phyloP scores from a whole-genome alignment of 2,888 invertebrate genomes.

The Seira ritae region DNA sequence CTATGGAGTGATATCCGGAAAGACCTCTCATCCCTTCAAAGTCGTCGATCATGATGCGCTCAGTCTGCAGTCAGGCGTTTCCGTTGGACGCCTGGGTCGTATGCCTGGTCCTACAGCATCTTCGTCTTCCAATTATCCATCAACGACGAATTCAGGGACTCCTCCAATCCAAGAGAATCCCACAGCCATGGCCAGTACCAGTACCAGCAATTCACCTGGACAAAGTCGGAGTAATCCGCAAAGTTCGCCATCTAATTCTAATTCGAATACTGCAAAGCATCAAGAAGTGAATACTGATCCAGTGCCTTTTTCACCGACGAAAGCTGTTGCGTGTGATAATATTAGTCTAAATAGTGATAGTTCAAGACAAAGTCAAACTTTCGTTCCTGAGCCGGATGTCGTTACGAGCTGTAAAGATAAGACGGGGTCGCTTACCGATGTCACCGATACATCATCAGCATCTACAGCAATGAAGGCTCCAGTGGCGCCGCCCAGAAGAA shows the following conservation, averaged over 20 bases:
- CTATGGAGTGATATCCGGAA: slow-evolving; percentile 77
- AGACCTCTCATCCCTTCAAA: slow-evolving; percentile 76
- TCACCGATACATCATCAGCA: not conserved
- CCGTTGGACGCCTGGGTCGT: slow-evolving; percentile 86
- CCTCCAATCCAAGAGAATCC: not conserved
- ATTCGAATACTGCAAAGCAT: not conserved
- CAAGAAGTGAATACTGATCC: slow-evolving; percentile 34
- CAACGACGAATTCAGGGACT: slow-evolving; percentile 19
- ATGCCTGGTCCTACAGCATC: slow-evolving; percentile 57
- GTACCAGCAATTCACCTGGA: not conserved
- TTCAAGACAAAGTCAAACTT: slow-evolving; percentile 17
- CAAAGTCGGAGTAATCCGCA: slow-evolving; percentile 68
- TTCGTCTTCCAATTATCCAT: slow-evolving; percentile 50
- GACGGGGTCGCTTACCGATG: slow-evolving; percentile 36
- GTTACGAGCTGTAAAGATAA: slow-evolving; percentile 81
- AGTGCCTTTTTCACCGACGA: slow-evolving; percentile 48
- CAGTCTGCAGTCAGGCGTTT: slow-evolving; percentile 92
- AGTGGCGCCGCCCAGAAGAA: slow-evolving; percentile 87
- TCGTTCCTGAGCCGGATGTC: slow-evolving; percentile 86
- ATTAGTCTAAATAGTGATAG: slow-evolving; percentile 25
- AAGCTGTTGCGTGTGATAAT: slow-evolving; percentile 12
- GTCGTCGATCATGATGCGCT: slow-evolving; percentile 92
- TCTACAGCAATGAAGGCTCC: slow-evolving; percentile 77
- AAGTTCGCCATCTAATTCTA: slow-evolving; percentile 57
- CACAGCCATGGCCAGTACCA: not conserved